Conservation (phyloP, 92 coral and sea anemone genomes). For the Parazoanthus darwini region DNA sequence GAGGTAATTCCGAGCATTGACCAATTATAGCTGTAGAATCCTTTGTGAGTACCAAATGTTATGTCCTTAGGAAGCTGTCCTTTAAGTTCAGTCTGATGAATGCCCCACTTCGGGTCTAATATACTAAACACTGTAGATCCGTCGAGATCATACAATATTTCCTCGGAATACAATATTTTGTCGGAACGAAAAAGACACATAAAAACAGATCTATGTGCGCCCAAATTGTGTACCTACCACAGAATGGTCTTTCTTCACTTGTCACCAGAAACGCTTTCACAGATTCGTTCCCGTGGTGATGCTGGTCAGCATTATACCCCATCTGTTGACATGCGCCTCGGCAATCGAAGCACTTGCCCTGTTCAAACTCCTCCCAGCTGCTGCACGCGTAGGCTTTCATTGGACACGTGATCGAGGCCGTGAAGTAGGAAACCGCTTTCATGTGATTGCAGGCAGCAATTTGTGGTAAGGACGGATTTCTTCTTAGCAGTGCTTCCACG, state of each 20-base stretch:
- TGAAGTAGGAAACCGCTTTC: conserved; percentile 85
- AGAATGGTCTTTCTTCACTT: conserved; percentile 47
- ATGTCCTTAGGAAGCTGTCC: too few species aligned
- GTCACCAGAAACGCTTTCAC: conserved; percentile 55
- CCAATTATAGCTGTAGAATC: too few species aligned
- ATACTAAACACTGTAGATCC: too few species aligned
- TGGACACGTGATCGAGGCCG: conserved; percentile 80
- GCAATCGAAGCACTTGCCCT: conserved; percentile 74
- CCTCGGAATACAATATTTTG: too few species aligned
- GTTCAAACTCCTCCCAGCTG: conserved; percentile 76
- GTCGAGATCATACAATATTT: too few species aligned
- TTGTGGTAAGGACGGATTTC: conserved; percentile 54
- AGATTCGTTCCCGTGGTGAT: conserved; percentile 34
- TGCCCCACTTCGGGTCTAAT: too few species aligned
- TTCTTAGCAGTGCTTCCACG: conserved; percentile 4
- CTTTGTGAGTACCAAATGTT: too few species aligned
- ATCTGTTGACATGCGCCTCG: conserved; percentile 67
- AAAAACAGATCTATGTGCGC: too few species aligned
- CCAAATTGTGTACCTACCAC: conserved; percentile 56
- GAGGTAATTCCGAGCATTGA: too few species aligned
- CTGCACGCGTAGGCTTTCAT: conserved; percentile 73
- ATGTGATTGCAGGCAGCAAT: conserved; percentile 88
- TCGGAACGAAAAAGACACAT: background rate
- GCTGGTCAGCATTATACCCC: conserved; percentile 83
- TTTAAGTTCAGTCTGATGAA: too few species aligned